Evolutionary conservation across 2,797 vertebrate genomes (phyloP), one percentile per base, ranked within the genome.

Genomic region (Thaleichthys pacificus): DNA sequence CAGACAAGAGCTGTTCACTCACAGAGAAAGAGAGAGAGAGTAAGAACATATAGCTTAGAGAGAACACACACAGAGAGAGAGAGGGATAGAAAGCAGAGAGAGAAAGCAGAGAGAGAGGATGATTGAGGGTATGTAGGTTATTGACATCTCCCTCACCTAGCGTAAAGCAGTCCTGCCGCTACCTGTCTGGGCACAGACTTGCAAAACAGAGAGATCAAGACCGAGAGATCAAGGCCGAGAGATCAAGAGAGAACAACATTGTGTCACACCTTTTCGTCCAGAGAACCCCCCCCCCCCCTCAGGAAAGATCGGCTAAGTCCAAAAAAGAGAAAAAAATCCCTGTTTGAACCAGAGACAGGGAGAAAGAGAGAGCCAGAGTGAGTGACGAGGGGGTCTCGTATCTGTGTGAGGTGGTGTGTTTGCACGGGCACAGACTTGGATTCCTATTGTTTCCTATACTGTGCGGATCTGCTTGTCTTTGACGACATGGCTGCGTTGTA

Each of bases 1-100:
- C 81, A 81, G 86, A 84, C 82, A 80, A 82, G 76, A 87, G 84
- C 83, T 75, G 85, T 74, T 84, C 81, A 51, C 78, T 78, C 84
- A 87, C 78, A 83, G 87, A 86, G 63, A 42, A 5, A 49, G 47
- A 47, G 63, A 69, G 19, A 69, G 35, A 66, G 19, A 66, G 62
- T 35, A n/a, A 12, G 30, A 32, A 32, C 30, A 32, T 32, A 32
- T 32, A 32, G 30, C 30, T 32, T 6, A 32, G 30, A 32, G 30
- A 54, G 51, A 54, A 54, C 14, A 11, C 3, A 54, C 6, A 15
- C 6, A 17, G 61, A 19, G 15, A 62, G 61, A 32, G 15, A 62
- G 11, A 62, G 28, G 32, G 61, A 32, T 28, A 28, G 60, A 63
- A 28, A 32, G 61, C 7, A 66, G 42, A 56, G 21, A 21, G 42